Evolutionary conservation across 2,888 invertebrate species (phyloP), one percentile per base, ranked within the genome.

Genomic region (Himalopsyche kuldschensis): DNA sequence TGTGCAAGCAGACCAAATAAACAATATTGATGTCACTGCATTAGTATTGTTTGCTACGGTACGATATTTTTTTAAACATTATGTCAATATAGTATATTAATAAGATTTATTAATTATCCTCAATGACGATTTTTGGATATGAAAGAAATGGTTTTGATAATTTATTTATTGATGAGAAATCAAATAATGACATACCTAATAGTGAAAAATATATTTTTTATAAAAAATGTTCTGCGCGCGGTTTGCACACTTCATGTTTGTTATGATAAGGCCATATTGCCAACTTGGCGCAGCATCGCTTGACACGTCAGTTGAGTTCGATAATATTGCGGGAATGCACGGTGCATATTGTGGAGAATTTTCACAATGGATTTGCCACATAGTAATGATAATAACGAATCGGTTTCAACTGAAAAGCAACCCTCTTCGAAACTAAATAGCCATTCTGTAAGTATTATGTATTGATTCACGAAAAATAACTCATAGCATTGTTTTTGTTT

Each of bases 401-500:
- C 11, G 2, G 15, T 11, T 15, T 78, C 20, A 47, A 10, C 47
- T 24, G 78, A 78, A 27, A 47, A 78, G 27, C 24, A 47, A 17
- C 6, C 10, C 46, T 46, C 47, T 10, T n/a, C 30, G 8, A 78
- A 78, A 46, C 47, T 27, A 17, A 30, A 78, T 4, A 27, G 27
- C 17, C 17, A 8, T n/a, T 24, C 75, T 75, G 83, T 83, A 77
- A 83, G 83, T 83, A 35, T 27, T 27, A 0, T 27, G 32, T 20
- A 4, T 55, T 46, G 55, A 30, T 78, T 24, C 47, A 46, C 3
- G 10, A 63, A 46, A 32, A 79, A 79, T 32, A 24, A 30, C 41
- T 46, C 30, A 47, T 30, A 63, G 80, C 69, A 47, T 48, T 84
- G 84, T 84, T 69, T 69, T 84, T 84, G 82, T 82, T 84, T 82